Percentiles rank a stretch among this genome's conserved stretches.
Conservation (phyloP, 2,888 invertebrate species). For the Cecidostiba fungosa region DNA sequence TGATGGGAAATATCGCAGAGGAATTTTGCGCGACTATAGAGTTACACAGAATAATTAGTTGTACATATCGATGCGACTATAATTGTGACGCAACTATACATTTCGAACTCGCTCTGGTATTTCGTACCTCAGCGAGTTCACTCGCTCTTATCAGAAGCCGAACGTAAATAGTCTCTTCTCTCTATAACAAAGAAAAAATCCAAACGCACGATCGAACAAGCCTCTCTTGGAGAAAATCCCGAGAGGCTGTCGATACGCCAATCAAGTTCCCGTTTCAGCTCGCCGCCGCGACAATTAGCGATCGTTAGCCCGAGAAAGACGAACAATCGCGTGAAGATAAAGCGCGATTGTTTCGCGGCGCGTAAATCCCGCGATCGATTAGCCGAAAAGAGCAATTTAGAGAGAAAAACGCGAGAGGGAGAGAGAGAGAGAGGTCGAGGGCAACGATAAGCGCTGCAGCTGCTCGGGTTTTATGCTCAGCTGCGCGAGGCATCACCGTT, state of each 20-base stretch:
- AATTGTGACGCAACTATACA: neutral
- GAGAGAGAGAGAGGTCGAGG: neutral
- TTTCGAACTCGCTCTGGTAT: neutral
- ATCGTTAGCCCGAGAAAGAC: slow-evolving; percentile 20
- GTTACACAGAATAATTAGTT: neutral
- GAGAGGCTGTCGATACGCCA: slow-evolving; percentile 42
- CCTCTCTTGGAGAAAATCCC: neutral
- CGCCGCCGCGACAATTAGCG: slow-evolving; percentile 39
- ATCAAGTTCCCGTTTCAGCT: slow-evolving; percentile 40
- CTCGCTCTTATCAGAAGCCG: too few species aligned
- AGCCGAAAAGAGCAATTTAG: neutral
- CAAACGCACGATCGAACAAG: neutral
- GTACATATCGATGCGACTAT: neutral
- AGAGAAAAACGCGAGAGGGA: neutral
- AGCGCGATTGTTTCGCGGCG: slow-evolving; percentile 22
- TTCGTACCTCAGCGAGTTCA: neutral
- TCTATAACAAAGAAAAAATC: neutral
- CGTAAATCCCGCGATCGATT: slow-evolving; percentile 31
- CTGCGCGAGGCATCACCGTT: neutral
- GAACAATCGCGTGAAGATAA: slow-evolving; percentile 12
- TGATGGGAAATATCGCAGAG: neutral
- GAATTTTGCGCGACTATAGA: neutral
- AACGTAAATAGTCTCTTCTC: too few species aligned
- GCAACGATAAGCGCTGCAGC: neutral
- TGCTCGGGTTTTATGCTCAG: slow-evolving; percentile 4